Base-by-base conservation (phyloP, 2,113 vertebrate genomes). In the Pelobates fuscus region DNA sequence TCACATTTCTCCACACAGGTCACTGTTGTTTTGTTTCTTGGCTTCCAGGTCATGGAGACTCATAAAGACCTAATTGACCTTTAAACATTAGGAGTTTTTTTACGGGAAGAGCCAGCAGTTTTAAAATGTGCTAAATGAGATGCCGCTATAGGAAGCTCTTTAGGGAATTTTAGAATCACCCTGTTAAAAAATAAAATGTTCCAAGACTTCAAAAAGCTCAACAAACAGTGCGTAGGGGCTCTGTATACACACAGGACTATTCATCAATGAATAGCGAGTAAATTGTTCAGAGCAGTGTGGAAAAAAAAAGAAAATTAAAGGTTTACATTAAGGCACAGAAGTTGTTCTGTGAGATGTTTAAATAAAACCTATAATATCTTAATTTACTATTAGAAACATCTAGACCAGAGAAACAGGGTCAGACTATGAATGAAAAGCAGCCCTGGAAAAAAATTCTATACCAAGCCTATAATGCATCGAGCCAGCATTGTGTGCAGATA, bases 241-340 rank as follows among this genome's bases (percentile, higher is more conserved):
- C 54, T 46, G 14, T 23, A 60, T 8, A 57, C 29, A 67, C 72
- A 76, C 63, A 67, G 52, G 63, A 49, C 72, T 76, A 76, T 76
- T 76, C 72, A 67, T 76, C 27, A 67, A 67, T 76, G 25, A 44
- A 76, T 49, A 67, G 64, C 21, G 41, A 66, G 61, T 4, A 43
- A 66, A 65, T 54, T 37, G 59, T 64, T 72, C 27, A 11, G 2
- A 32, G 26, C n/a, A 43, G 61, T 72, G 59, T 20, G 63, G 54
- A 25, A 58, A 29, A 24, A 72, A 63, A 18, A 57, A 25, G 43
- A 44, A 24, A 21, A 25, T 52, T 11, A 52, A 32, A 63, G 26
- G 59, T 20, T 25, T 21, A 27, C 70, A 54, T 63, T 24, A 63
- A 63, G 26, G 59, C 59, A 37, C 23, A 43, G 63, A 63, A 54